Conservation (phyloP, 2,888 invertebrate species). For the Mechanitis mazaeus region DNA sequence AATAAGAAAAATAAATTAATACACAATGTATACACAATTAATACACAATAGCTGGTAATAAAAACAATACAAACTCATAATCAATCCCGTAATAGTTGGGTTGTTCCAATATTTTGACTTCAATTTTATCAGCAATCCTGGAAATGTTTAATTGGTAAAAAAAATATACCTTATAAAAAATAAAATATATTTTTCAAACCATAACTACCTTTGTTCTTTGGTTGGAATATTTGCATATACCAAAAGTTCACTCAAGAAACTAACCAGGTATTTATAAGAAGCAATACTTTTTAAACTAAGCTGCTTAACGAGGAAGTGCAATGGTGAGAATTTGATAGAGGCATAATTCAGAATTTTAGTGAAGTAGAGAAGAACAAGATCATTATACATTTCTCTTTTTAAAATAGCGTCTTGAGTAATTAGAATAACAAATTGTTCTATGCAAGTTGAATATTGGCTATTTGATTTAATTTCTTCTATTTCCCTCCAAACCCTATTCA, state of each 20-base stretch:
- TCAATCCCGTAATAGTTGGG: slow-evolving; percentile 37
- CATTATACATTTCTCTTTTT: slow-evolving; percentile 45
- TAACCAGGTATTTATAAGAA: slow-evolving; percentile 47
- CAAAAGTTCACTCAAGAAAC: slow-evolving; percentile 63
- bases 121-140: slow-evolving; percentile 55
- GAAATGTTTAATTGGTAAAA: slow-evolving; percentile 29
- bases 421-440: slow-evolving; percentile 57
- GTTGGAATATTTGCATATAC: slow-evolving; percentile 67
- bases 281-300: slow-evolving; percentile 37
- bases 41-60: not conserved
- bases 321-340: slow-evolving; percentile 48
- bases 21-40: not conserved
- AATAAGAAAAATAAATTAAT: not conserved
- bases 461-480: slow-evolving; percentile 68
- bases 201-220: slow-evolving; percentile 72
- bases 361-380: slow-evolving; percentile 49
- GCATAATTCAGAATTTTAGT: slow-evolving; percentile 60
- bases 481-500: slow-evolving; percentile 61
- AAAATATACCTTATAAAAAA: not conserved
- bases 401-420: slow-evolving; percentile 50
- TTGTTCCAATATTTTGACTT: slow-evolving; percentile 43
- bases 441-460: slow-evolving; percentile 58
- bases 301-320: slow-evolving; percentile 49
- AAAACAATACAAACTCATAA: slow-evolving; percentile 38
- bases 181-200: not conserved